phyloP scores from a whole-genome alignment of 2,888 invertebrate species.

The Hipparchia sbordonii region DNA sequence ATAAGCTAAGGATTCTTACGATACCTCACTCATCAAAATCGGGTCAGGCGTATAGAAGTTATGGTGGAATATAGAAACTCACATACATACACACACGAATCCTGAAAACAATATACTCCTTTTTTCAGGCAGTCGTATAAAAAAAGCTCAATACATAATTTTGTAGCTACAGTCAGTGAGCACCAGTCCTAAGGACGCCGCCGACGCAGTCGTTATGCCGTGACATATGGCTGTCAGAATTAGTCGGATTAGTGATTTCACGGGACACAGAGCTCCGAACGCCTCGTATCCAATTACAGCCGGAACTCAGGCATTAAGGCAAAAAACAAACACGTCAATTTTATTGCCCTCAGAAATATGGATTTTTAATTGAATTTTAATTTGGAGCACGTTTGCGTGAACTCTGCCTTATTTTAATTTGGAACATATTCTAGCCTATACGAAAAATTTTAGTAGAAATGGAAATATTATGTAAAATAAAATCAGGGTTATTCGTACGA shows the following conservation, averaged over 20 bases:
- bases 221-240: slow-evolving; percentile 83
- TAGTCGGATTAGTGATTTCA: slow-evolving; percentile 82
- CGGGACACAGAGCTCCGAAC: slow-evolving; percentile 73
- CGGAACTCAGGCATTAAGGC: slow-evolving; percentile 68
- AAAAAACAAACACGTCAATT: slow-evolving; percentile 70
- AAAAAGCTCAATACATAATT: too few relatives aligned
- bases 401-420: slow-evolving; percentile 20
- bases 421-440: neutral
- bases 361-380: slow-evolving; percentile 56
- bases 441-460: neutral
- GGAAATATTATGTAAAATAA: too few relatives aligned
- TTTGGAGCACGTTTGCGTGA: slow-evolving; percentile 54
- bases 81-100: too few relatives aligned
- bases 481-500: too few relatives aligned
- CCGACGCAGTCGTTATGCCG: slow-evolving; percentile 69
- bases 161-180: neutral
- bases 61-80: too few relatives aligned
- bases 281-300: slow-evolving; percentile 77
- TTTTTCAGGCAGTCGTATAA: too few relatives aligned
- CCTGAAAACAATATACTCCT: too few relatives aligned
- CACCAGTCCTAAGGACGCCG: slow-evolving; percentile 43
- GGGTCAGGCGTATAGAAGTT: too few relatives aligned
- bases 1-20: too few relatives aligned
- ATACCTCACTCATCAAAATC: too few relatives aligned
- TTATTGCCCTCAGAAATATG: slow-evolving; percentile 61